Percentiles rank a stretch among this genome's conserved stretches.
phyloP scores from a whole-genome alignment of 2,113 vertebrate genomes.

The Tautogolabrus adspersus region DNA sequence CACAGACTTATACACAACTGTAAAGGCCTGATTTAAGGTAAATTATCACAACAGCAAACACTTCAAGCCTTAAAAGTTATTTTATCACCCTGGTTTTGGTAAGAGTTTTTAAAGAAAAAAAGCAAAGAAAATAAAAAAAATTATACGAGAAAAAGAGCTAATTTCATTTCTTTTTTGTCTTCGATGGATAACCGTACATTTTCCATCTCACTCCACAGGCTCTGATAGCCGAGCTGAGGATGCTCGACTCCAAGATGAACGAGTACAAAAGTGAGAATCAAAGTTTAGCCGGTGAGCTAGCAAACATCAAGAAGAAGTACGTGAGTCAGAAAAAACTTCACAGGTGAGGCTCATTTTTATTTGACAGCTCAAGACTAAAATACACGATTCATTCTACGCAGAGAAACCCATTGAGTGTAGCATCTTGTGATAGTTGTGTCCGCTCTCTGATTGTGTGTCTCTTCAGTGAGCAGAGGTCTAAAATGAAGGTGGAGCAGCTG shows the following conservation, averaged over 20 bases:
- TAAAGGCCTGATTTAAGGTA: no score
- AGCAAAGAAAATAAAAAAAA: no score
- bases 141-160: no score
- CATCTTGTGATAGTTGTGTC: no score
- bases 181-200: background rate
- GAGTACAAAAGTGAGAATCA: constrained; percentile 74
- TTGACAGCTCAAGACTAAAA: background rate
- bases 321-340: constrained; percentile 68
- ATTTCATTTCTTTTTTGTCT: no score
- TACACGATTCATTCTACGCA: background rate
- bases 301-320: constrained; percentile 75
- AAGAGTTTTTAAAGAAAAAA: no score
- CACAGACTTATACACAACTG: no score
- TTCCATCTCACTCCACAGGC: constrained; percentile 34
- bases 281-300: constrained; percentile 58
- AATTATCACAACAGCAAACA: no score
- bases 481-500: constrained; percentile 48
- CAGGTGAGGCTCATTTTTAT: constrained; percentile 48
- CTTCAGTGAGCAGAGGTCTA: constrained; percentile 59
- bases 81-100: no score
- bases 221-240: constrained; percentile 62
- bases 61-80: no score
- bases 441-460: constrained; percentile 25
- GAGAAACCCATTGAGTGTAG: background rate
- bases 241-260: constrained; percentile 65